Evolutionary conservation across 2,888 invertebrate genomes (phyloP).

Genomic region (Drosophila mettleri): DNA sequence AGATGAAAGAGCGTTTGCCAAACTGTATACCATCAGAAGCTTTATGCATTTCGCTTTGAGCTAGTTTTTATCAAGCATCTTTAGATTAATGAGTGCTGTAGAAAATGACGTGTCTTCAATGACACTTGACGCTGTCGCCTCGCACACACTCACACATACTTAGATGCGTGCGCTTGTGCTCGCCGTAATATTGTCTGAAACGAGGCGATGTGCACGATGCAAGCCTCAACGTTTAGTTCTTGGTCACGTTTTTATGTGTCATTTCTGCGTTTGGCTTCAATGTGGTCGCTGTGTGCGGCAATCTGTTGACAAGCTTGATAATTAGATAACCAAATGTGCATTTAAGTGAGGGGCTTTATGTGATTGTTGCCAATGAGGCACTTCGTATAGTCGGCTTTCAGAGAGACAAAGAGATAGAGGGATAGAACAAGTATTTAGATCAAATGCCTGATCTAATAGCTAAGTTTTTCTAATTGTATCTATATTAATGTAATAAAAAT

Average conservation of each 20-base stretch:
- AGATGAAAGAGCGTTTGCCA: not conserved
- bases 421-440: too few species aligned
- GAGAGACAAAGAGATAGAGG: not conserved
- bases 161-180: slow-evolving; percentile 15
- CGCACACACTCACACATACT: not conserved
- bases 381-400: not conserved
- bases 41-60: slow-evolving; percentile 35
- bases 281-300: slow-evolving; percentile 35
- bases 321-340: slow-evolving; percentile 71
- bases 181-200: slow-evolving; percentile 11
- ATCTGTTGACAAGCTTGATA: slow-evolving; percentile 65
- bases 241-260: slow-evolving; percentile 69
- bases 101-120: slow-evolving; percentile 74
- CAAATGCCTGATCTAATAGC: too few species aligned
- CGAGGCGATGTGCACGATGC: slow-evolving; percentile 22
- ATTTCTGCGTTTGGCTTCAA: slow-evolving; percentile 40
- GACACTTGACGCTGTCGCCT: slow-evolving; percentile 58
- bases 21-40: slow-evolving; percentile 6
- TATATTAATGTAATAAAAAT: not conserved
- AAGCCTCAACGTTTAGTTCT: slow-evolving; percentile 35
- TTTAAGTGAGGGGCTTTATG: slow-evolving; percentile 52
- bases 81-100: slow-evolving; percentile 75
- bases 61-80: slow-evolving; percentile 39
- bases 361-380: slow-evolving; percentile 13
- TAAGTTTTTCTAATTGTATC: not conserved